Percentiles rank a stretch among this genome's conserved stretches.
These are phyloP conservation scores for Cheiracanthium punctorium DNA, from an alignment of 2,888 invertebrate genomes.

Conservation along the genomic window DNA sequence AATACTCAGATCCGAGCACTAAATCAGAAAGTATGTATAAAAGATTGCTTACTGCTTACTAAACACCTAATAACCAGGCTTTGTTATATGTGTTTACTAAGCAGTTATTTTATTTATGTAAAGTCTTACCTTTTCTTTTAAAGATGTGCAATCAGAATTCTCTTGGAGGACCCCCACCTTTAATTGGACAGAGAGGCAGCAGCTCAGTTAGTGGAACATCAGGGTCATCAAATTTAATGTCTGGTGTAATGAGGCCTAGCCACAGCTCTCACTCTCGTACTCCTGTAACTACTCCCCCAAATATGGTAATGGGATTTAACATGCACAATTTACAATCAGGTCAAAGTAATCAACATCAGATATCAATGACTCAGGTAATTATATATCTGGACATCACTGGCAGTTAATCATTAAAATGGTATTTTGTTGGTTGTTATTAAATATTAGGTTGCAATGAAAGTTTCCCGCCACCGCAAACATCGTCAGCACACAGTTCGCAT, in stretches of 20 bases:
- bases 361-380: constrained; percentile 55
- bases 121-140: neutral
- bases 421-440: too few relatives aligned
- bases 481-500: too few relatives aligned
- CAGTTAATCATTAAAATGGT: too few relatives aligned
- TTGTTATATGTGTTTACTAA: too few relatives aligned
- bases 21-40: too few relatives aligned
- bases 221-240: constrained; percentile 75
- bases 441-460: too few relatives aligned
- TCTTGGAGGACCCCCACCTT: constrained; percentile 59
- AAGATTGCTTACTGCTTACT: too few relatives aligned
- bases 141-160: constrained; percentile 56
- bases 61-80: too few relatives aligned
- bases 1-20: too few relatives aligned
- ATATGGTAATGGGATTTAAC: constrained; percentile 74
- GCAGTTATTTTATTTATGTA: too few relatives aligned
- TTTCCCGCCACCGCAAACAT: too few relatives aligned
- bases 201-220: constrained; percentile 74
- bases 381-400: too few relatives aligned
- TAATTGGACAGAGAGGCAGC: constrained; percentile 74
- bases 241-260: constrained; percentile 76
- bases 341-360: constrained; percentile 65
- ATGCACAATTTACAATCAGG: constrained; percentile 70
- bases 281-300: constrained; percentile 75
- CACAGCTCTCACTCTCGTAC: constrained; percentile 72